A percentile compares a stretch with the other conserved stretches of the same genome.
phyloP scores from a whole-genome alignment of 2,797 vertebrate species.

The Phrynocephalus vlangalii region DNA sequence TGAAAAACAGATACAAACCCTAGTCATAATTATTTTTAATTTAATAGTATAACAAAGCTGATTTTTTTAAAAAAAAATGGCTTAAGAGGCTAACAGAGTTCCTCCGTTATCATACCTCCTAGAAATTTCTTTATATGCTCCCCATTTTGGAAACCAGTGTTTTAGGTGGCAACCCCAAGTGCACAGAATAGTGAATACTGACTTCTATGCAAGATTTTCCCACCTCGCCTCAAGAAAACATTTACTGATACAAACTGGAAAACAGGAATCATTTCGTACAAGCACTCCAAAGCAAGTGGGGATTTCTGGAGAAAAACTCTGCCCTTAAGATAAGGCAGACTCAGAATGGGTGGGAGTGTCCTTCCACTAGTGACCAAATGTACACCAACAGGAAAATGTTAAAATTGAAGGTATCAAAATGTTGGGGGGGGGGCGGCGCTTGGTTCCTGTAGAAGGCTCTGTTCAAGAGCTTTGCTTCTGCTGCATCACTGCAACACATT shows the following conservation, averaged over 20 bases:
- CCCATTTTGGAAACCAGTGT: neutral
- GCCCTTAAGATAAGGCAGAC: neutral
- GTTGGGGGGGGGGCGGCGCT: neutral
- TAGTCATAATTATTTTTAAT: too few species aligned
- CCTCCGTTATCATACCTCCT: conserved; percentile 4
- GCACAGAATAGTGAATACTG: conserved; percentile 27
- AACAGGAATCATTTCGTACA: conserved; percentile 6
- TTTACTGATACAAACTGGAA: conserved; percentile 17
- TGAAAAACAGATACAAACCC: too few species aligned
- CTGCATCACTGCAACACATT: conserved; percentile 19
- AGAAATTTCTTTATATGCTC: neutral
- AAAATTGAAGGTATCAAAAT: conserved; percentile 7
- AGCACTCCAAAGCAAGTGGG: conserved; percentile 1
- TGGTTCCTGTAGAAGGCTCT: neutral
- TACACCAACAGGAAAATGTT: neutral
- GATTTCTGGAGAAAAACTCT: neutral
- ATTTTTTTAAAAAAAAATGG: too few species aligned
- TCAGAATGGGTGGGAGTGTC: neutral
- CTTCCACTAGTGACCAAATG: conserved; percentile 5
- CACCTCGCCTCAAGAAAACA: neutral
- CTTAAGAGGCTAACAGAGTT: neutral
- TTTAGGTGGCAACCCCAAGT: conserved; percentile 8
- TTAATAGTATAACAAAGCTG: too few species aligned
- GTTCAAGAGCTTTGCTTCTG: conserved; percentile 31
- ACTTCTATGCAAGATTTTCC: conserved; percentile 26